Evolutionary conservation across 2,113 vertebrate species (phyloP).

Genomic region (Albula glossodonta): DNA sequence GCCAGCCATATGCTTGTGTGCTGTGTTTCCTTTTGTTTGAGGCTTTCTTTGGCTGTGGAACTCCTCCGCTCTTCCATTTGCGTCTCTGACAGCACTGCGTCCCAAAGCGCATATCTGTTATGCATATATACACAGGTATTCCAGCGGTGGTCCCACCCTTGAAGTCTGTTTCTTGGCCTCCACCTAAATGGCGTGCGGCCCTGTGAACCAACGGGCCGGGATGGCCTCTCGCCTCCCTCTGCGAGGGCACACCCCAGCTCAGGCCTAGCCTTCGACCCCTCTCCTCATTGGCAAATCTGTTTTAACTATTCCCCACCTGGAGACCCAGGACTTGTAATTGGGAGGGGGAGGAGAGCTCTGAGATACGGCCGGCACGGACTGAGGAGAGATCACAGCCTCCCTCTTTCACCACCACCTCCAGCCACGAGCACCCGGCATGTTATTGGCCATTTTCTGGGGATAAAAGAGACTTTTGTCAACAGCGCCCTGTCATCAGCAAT

Average conservation of each 20-base stretch:
- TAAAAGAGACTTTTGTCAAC: slow-evolving; percentile 40
- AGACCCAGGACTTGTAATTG: slow-evolving; percentile 55
- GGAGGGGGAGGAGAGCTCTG: slow-evolving; percentile 51
- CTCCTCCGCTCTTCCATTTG: not conserved
- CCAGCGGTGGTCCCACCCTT: not conserved
- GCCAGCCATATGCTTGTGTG: not conserved
- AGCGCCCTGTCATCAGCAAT: slow-evolving; percentile 11
- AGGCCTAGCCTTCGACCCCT: not conserved
- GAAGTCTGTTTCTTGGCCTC: not conserved
- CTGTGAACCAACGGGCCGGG: not conserved
- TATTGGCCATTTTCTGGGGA: slow-evolving; percentile 34
- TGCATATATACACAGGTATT: not conserved
- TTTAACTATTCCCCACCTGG: slow-evolving; percentile 57
- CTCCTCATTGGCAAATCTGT: slow-evolving; percentile 57
- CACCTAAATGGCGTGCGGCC: not conserved
- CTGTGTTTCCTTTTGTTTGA: not conserved
- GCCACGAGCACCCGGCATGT: slow-evolving; percentile 40
- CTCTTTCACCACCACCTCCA: slow-evolving; percentile 36
- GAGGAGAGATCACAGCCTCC: slow-evolving; percentile 43
- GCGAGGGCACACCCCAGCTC: not conserved
- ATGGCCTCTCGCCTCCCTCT: not conserved
- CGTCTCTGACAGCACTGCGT: not conserved
- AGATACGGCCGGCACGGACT: slow-evolving; percentile 52
- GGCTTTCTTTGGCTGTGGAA: not conserved
- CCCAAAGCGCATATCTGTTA: not conserved